These are phyloP conservation scores for Netelia fuscicornis DNA, from an alignment of 2,888 invertebrate genomes.

Conservation along the genomic window DNA sequence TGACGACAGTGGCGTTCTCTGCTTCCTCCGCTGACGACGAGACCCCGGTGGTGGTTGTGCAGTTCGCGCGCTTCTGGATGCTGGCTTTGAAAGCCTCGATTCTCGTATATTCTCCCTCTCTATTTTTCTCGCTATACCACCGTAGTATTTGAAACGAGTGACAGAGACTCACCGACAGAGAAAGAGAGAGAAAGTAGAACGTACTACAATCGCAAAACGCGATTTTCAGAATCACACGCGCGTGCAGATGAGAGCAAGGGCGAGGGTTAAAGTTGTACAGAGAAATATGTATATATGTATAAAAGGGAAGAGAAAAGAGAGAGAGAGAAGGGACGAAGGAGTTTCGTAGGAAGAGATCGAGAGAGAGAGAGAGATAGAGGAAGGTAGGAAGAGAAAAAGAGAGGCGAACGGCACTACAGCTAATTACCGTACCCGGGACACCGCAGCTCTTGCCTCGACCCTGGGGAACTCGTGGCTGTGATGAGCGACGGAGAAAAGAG, in stretches of 20 bases:
- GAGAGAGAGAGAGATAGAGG: not conserved
- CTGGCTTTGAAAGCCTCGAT: constrained; percentile 61
- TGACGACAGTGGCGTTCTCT: constrained; percentile 27
- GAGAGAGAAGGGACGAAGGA: constrained; percentile 43
- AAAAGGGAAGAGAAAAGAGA: constrained; percentile 4
- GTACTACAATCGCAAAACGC: constrained; percentile 76
- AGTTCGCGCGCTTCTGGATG: constrained; percentile 64
- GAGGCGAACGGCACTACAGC: constrained; percentile 71
- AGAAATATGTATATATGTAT: constrained; percentile 16
- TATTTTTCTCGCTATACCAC: constrained; percentile 38
- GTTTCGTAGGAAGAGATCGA: constrained; percentile 28
- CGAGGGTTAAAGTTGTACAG: constrained; percentile 65
- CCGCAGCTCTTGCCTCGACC: constrained; percentile 63
- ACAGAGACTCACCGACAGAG: constrained; percentile 10
- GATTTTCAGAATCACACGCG: constrained; percentile 81
- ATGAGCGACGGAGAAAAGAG: constrained; percentile 51
- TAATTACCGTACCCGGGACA: constrained; percentile 75
- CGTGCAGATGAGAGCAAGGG: constrained; percentile 70
- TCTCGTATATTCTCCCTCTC: constrained; percentile 21
- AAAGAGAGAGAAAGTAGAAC: constrained; percentile 36
- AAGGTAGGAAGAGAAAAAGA: constrained; percentile 59
- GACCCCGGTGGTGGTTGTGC: constrained; percentile 25
- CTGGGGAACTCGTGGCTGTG: constrained; percentile 61
- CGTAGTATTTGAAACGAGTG: constrained; percentile 39
- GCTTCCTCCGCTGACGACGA: constrained; percentile 15